Conservation (phyloP, 2,797 vertebrate species). For the Alca torda region DNA sequence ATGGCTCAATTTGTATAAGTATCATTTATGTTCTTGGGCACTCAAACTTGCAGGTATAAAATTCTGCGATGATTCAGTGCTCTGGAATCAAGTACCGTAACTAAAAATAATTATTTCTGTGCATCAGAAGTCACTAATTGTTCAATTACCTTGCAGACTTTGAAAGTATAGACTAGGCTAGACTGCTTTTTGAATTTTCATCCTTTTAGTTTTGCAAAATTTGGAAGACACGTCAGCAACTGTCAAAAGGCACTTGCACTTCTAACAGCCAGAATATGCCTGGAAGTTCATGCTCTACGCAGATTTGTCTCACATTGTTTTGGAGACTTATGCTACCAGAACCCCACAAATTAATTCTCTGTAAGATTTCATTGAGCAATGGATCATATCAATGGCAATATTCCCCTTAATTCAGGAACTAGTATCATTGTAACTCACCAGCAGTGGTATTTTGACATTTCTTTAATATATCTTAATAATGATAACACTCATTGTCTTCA, state of each 20-base stretch:
- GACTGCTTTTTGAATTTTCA: background rate
- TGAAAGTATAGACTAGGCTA: background rate
- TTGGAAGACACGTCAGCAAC: background rate
- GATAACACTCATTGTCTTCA: rapidly evolving
- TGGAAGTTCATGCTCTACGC: background rate
- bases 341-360: background rate
- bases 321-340: background rate
- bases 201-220: background rate
- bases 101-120: background rate
- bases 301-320: background rate
- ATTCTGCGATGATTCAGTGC: background rate
- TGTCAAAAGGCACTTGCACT: background rate
- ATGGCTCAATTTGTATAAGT: background rate
- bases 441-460: background rate
- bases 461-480: background rate
- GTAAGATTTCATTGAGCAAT: background rate
- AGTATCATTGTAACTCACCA: background rate
- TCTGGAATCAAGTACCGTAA: background rate
- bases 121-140: background rate
- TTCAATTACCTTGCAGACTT: background rate
- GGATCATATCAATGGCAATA: background rate
- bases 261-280: background rate
- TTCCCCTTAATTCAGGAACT: background rate
- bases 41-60: background rate
- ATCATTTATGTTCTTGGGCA: background rate